These are phyloP conservation scores for Mustela erminea DNA, from an alignment of 2,797 vertebrate species.

Conservation along the genomic window DNA sequence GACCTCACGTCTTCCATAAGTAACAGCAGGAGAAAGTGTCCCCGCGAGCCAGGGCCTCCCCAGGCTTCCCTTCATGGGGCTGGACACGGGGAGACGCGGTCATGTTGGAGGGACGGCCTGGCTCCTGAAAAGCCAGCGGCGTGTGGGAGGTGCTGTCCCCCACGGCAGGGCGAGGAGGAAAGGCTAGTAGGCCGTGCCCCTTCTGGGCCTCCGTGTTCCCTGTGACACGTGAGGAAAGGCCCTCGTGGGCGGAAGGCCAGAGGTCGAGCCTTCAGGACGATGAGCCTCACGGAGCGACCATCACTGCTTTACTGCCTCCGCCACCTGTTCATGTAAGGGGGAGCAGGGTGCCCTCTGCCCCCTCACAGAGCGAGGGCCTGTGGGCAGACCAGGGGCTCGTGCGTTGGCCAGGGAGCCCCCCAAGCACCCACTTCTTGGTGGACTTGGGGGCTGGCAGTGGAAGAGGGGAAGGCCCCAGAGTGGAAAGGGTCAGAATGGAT, in stretches of 20 bases:
- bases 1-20: fast-evolving
- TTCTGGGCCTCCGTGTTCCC: neutral
- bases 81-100: fast-evolving
- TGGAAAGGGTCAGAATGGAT: neutral
- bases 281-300: neutral
- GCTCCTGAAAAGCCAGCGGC: neutral
- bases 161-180: neutral
- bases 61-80: neutral
- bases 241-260: neutral
- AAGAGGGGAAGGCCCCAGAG: neutral
- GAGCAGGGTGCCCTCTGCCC: neutral
- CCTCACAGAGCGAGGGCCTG: neutral
- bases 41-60: neutral
- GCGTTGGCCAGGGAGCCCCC: neutral
- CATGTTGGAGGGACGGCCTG: fast-evolving
- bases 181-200: neutral
- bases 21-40: neutral
- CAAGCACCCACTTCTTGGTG: neutral
- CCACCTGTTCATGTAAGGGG: neutral
- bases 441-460: neutral
- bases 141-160: neutral
- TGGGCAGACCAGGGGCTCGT: neutral
- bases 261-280: too few species aligned
- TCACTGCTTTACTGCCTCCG: neutral
- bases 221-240: neutral